Evolutionary conservation across 2,888 invertebrate species (phyloP).

Genomic region (Oxycera nigricornis): DNA sequence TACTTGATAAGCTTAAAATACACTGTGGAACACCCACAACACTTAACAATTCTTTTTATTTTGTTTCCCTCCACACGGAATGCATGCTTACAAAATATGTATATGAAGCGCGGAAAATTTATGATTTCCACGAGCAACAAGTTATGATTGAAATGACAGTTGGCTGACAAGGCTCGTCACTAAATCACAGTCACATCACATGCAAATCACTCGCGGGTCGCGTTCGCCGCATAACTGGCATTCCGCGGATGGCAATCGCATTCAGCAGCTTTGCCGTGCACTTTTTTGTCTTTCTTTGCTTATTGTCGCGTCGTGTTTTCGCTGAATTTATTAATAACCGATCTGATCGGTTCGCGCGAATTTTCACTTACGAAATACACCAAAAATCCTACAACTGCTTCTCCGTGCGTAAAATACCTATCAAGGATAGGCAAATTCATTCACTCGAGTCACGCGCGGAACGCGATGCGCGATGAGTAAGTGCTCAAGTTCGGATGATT

Average conservation of each 20-base stretch:
- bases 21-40: not conserved
- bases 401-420: not conserved
- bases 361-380: constrained; percentile 30
- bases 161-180: constrained; percentile 26
- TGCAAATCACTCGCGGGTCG: constrained; percentile 24
- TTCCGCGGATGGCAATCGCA: constrained; percentile 18
- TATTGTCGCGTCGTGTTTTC: not conserved
- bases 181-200: constrained; percentile 44
- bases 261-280: not conserved
- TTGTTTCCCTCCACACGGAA: not conserved
- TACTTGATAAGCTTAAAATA: no score
- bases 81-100: not conserved
- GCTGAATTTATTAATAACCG: not conserved
- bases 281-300: not conserved
- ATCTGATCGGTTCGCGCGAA: not conserved
- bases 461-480: no score
- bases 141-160: constrained; percentile 29
- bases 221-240: constrained; percentile 24
- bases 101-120: constrained; percentile 1
- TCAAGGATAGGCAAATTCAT: no score
- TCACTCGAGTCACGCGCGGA: no score
- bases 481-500: no score
- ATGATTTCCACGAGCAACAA: constrained; percentile 33
- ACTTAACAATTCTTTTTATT: not conserved
- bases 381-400: not conserved